Base-by-base conservation (phyloP, 2,797 vertebrate genomes). In the Heteromormyrus szaboi region DNA sequence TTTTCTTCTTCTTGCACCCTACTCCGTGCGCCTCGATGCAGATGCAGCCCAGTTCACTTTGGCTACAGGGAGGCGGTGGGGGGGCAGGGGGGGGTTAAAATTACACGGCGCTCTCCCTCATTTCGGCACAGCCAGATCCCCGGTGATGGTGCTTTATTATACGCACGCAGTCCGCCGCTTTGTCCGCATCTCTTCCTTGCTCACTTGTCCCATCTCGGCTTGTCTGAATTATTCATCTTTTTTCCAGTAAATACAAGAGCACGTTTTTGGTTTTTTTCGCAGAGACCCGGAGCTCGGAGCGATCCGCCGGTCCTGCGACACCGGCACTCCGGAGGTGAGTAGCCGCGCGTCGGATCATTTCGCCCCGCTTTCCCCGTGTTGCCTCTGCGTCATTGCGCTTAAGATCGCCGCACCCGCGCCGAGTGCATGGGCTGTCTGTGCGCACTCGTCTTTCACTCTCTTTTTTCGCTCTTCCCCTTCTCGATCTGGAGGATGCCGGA, bases 191-290 rank as follows among this genome's bases (percentile, higher is more conserved):
- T 89, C 86, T 88, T 65, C 85, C 25, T 72, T 44, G 81, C 83
- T 65, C 88, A 89, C 89, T 89, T 90, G 90, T 90, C 89, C 91
- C 90, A 89, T 91, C 89, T 22, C 91, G 90, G 90, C 90, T 92
- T 81, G 90, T 81, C 89, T 93, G 92, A 92, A 94, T 93, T 89
- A 92, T 93, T 93, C 83, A 93, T 93, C 88, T 88, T 91, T 89
- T 90, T 90, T 90, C 89, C 89, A 88, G 87, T 91, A 72, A 92
- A 92, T 88, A 90, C 88, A 90, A 88, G 91, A 89, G 89, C 85
- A 89, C 85, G 83, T 37, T 76, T 76, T 76, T 41, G 12, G 89
- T 62, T 90, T 90, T 89, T 33, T 29, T 51, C 88, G 53, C 90
- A 91, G 90, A 87, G 89, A 79, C 3, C 79, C 87, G 86, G 88